Base-by-base conservation (phyloP, 2,113 vertebrate species). In the Engystomops pustulosus region DNA sequence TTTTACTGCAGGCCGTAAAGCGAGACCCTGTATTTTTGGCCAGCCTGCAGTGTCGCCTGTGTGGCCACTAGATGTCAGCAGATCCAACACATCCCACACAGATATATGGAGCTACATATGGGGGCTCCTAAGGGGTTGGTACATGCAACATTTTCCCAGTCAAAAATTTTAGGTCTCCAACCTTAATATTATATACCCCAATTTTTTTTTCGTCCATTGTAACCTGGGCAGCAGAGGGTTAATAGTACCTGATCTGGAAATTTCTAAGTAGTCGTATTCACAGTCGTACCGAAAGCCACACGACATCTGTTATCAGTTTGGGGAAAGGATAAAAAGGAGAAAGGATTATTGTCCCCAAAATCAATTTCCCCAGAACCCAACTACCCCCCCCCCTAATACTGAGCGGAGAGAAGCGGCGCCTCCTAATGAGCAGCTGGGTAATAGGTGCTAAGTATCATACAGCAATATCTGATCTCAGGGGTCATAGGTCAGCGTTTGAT, bases 401-500 rank as follows among this genome's bases (percentile, higher is more conserved):
- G 32, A 55, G 38, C 36, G 68, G 4, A 12, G 49, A 27, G 14
- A 53, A 58, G 32, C 81, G 30, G 20, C 15, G 74, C 38, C 51
- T 36, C 23, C 45, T 84, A 78, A 78, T 78, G 82, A 78, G 74
- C 82, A 84, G 60, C 82, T 69, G 82, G 60, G 44, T 58, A 76
- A 68, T 84, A 84, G 82, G 82, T 78, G 82, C 32, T 41, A 84
- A 84, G 82, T 77, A 77, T 75, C 32, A 53, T 58, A 75, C n/a
- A 68, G 60, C 44, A 25, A 25, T 47, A 25, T 84, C 72, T 84
- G 74, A 68, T 84, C 74, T 69, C 4, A 8, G 11, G 34, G 82
- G 82, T 84, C 74, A 78, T n/a, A 78, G 82, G 74, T 74, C 60
- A 69, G 2, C 38, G 74, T 84, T 84, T 84, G 82, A 84, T 84